Evolutionary conservation across 1,140 invertebrate species (phyloP).

Genomic region (Stenopsyche tienmushanensis): DNA sequence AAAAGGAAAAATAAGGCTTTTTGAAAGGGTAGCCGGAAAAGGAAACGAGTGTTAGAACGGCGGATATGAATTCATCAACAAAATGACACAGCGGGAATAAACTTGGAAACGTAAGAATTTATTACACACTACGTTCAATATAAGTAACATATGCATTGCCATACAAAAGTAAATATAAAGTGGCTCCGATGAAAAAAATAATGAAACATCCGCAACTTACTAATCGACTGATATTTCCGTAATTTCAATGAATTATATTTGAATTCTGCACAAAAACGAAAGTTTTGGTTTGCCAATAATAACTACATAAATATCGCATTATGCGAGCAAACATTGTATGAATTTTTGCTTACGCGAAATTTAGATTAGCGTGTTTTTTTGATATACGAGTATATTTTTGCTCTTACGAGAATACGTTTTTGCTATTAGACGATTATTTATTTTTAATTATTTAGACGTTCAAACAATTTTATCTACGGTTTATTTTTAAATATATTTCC

Average conservation of each 20-base stretch:
- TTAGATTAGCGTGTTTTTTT: too few relatives aligned
- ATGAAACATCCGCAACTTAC: neutral
- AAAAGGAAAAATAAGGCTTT: neutral
- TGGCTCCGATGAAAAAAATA: neutral
- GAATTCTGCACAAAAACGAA: too few relatives aligned
- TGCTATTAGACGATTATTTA: too few relatives aligned
- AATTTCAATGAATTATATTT: neutral
- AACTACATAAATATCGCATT: too few relatives aligned
- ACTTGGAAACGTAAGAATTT: neutral
- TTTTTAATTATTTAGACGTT: too few relatives aligned
- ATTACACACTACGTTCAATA: neutral
- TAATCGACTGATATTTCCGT: neutral
- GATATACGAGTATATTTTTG: too few relatives aligned
- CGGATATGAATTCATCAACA: slow-evolving; percentile 5
- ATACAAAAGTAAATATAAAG: neutral
- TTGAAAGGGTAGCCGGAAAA: neutral
- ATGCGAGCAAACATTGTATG: too few relatives aligned
- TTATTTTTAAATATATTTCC: too few relatives aligned
- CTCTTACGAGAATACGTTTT: too few relatives aligned
- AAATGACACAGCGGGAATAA: neutral
- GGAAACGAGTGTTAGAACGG: neutral
- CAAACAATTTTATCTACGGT: too few relatives aligned
- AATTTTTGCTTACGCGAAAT: too few relatives aligned
- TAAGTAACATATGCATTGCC: neutral
- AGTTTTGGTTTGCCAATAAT: too few relatives aligned